phyloP scores from a whole-genome alignment of 2,797 vertebrate species.

The Muscicapa striata region DNA sequence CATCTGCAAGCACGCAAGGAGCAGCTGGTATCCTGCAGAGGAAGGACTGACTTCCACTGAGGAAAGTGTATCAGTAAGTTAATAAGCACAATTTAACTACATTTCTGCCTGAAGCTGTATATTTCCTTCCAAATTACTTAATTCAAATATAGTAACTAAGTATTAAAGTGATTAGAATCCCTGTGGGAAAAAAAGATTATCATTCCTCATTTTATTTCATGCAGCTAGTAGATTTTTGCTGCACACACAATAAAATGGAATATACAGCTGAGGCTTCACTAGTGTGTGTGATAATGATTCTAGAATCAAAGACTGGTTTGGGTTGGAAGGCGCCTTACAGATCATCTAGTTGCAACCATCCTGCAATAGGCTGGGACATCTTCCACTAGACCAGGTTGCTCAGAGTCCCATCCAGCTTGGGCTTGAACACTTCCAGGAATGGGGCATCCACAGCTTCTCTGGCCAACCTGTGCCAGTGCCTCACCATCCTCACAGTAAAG shows the following conservation, averaged over 20 bases:
- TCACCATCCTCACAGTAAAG: background rate
- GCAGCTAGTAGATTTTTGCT: background rate
- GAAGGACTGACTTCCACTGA: background rate
- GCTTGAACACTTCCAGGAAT: background rate
- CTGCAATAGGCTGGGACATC: background rate
- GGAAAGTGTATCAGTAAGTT: background rate
- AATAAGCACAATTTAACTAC: background rate
- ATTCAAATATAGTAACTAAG: background rate
- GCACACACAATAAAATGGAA: background rate
- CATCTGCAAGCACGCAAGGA: background rate
- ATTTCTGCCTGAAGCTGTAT: background rate
- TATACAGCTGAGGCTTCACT: background rate
- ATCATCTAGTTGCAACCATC: background rate
- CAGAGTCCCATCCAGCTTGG: background rate
- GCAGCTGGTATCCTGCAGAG: background rate
- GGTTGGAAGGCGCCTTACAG: background rate
- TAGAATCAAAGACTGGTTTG: background rate
- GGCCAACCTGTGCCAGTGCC: background rate
- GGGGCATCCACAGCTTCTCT: background rate
- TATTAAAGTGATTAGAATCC: background rate
- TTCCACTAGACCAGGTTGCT: background rate
- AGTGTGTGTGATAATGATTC: background rate
- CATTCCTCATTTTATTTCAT: background rate
- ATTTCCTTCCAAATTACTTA: background rate
- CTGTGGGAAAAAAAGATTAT: fast-evolving